Evolutionary conservation across 2,888 invertebrate species (phyloP).

Genomic region (Heliconius ethilla): DNA sequence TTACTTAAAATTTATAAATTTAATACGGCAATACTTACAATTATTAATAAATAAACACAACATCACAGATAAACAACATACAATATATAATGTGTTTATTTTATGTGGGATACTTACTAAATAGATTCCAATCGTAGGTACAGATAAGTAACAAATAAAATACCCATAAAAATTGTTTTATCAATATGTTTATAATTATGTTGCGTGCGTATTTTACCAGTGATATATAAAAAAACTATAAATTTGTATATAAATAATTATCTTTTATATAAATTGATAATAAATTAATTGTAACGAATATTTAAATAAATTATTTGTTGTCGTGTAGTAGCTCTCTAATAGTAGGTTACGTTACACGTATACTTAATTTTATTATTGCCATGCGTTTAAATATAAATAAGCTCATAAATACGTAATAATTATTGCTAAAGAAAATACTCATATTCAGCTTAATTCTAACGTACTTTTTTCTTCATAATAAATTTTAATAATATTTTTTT

Average conservation of each 20-base stretch:
- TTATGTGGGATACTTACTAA: neutral
- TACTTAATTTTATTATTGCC: neutral
- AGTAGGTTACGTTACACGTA: neutral
- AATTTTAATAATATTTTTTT: neutral
- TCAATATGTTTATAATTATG: neutral
- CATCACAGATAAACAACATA: slow-evolving; percentile 32
- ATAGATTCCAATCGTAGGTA: neutral
- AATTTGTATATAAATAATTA: neutral
- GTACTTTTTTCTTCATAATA: neutral
- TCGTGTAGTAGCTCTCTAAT: neutral
- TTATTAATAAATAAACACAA: slow-evolving; percentile 26
- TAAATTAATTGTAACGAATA: neutral
- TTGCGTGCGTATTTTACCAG: neutral
- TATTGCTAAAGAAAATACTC: neutral
- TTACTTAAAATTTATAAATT: slow-evolving; percentile 15
- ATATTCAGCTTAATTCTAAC: neutral
- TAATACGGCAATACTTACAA: slow-evolving; percentile 1
- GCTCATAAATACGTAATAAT: neutral
- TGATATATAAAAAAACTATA: neutral
- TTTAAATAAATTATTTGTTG: neutral
- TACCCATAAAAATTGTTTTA: neutral
- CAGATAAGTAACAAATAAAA: neutral
- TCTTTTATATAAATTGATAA: neutral
- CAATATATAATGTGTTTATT: neutral
- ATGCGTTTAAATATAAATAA: neutral